Conservation (phyloP, 2,888 invertebrate genomes). For the Marasmarcha lunaedactyla region DNA sequence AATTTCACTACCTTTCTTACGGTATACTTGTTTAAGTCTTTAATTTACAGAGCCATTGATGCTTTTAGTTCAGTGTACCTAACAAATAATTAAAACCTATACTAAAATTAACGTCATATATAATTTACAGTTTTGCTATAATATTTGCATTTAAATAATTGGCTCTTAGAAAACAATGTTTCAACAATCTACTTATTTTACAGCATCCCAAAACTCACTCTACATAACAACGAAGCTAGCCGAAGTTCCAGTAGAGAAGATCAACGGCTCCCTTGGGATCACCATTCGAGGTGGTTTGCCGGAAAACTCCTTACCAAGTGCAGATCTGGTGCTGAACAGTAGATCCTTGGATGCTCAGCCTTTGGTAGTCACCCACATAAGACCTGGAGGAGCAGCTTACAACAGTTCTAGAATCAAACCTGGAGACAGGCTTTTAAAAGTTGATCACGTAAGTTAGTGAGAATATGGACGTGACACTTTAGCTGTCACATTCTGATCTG, state of each 20-base stretch:
- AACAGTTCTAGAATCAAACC: conserved; percentile 90
- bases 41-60: too few species aligned
- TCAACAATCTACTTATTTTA: too few species aligned
- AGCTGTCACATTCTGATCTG: too few species aligned
- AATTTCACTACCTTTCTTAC: too few species aligned
- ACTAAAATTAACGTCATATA: too few species aligned
- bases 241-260: conserved; percentile 84
- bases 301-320: conserved; percentile 65
- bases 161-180: too few species aligned
- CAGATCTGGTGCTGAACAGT: conserved; percentile 73
- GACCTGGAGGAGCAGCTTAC: conserved; percentile 90
- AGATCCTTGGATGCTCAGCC: conserved; percentile 74
- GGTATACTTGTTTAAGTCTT: too few species aligned
- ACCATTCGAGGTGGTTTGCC: conserved; percentile 84
- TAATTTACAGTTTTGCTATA: too few species aligned
- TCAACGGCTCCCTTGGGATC: conserved; percentile 88
- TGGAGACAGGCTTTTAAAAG: conserved; percentile 89
- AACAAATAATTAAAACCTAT: too few species aligned
- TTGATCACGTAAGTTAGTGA: conserved; percentile 79
- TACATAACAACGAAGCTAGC: conserved; percentile 83
- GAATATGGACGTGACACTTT: too few species aligned
- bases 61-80: too few species aligned
- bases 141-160: too few species aligned
- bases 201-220: conserved; percentile 77
- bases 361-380: conserved; percentile 88